Conservation (phyloP, 2,888 invertebrate genomes). For the Drosophila quasianomalipes region DNA sequence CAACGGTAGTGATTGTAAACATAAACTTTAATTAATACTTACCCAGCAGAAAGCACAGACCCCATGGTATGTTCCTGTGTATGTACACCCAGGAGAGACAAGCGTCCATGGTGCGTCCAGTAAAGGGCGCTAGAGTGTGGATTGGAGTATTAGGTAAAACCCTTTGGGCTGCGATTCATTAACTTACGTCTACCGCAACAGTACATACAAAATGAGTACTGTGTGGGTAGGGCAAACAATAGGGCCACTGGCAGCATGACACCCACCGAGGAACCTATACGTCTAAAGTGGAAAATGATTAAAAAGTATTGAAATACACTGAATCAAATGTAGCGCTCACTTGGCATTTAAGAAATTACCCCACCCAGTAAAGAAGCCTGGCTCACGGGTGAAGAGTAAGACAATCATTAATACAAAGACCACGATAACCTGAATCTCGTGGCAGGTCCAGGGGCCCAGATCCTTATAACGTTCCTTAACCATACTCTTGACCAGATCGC, state of each 20-base stretch:
- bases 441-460: constrained; percentile 91
- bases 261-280: constrained; percentile 86
- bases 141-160: background rate
- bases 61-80: constrained; percentile 94
- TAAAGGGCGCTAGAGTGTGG: constrained; percentile 49
- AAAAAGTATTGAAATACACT: background rate
- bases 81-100: constrained; percentile 93
- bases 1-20: background rate
- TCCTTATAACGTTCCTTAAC: constrained; percentile 86
- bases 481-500: constrained; percentile 87
- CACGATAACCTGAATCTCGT: constrained; percentile 89
- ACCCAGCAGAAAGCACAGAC: constrained; percentile 92
- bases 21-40: constrained; percentile 54
- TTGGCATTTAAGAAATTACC: constrained; percentile 86
- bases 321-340: constrained; percentile 38
- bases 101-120: constrained; percentile 86
- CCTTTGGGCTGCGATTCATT: background rate
- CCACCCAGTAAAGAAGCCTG: constrained; percentile 94
- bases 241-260: constrained; percentile 91
- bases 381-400: constrained; percentile 93
- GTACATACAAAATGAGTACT: constrained; percentile 90
- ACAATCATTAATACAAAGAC: constrained; percentile 91
- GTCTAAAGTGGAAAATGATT: constrained; percentile 30
- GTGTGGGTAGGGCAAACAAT: constrained; percentile 92
- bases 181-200: constrained; percentile 85